A percentile compares a stretch with the other conserved stretches of the same genome.
Evolutionary conservation across 2,888 invertebrate genomes (phyloP).

Genomic region (Drymonia ruficornis): DNA sequence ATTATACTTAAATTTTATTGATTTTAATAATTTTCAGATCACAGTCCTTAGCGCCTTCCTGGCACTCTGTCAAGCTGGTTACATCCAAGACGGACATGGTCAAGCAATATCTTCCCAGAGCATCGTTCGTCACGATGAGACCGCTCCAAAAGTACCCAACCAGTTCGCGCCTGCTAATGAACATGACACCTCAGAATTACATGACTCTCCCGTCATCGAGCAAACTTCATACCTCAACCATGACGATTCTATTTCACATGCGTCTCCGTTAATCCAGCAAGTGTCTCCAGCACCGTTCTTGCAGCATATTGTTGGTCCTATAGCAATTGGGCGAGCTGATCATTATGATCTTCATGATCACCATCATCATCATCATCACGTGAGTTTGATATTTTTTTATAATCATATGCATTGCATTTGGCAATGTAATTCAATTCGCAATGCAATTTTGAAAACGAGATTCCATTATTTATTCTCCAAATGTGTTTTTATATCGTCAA

Average conservation of each 20-base stretch:
- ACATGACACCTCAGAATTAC: conserved; percentile 32
- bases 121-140: conserved; percentile 71
- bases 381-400: no score
- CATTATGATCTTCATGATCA: no score
- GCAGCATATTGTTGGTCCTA: conserved; percentile 9
- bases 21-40: no score
- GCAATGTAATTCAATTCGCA: no score
- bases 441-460: no score
- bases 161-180: conserved; percentile 51
- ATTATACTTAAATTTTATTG: conserved; percentile 14
- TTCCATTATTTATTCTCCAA: no score
- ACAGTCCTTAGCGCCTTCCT: conserved; percentile 68
- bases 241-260: conserved; percentile 38
- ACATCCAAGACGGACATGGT: conserved; percentile 63
- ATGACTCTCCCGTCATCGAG: conserved; percentile 31
- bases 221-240: conserved; percentile 45
- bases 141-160: conserved; percentile 51
- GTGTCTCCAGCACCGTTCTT: conserved; percentile 34
- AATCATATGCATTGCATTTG: no score
- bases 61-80: conserved; percentile 75
- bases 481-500: no score
- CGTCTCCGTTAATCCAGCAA: conserved; percentile 49
- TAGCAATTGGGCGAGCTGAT: conserved; percentile 52
- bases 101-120: conserved; percentile 76
- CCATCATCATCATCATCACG: no score